Percentiles rank a stretch among this genome's conserved stretches.
Evolutionary conservation across 2,797 vertebrate genomes (phyloP).

Genomic region (Meda fulgida): DNA sequence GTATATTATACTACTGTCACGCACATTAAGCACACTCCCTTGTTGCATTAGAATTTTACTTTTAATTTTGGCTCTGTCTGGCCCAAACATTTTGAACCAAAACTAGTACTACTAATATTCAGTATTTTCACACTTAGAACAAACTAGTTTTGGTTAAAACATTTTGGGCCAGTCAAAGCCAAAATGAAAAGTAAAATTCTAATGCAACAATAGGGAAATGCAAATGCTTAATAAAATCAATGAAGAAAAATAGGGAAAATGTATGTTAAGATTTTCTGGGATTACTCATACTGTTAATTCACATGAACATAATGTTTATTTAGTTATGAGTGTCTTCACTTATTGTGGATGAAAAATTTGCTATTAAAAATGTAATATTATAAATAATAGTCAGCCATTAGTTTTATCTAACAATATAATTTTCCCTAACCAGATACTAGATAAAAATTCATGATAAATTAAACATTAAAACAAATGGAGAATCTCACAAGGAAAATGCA

Average conservation of each 20-base stretch:
- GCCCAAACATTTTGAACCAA: background rate
- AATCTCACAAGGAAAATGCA: background rate
- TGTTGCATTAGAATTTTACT: background rate
- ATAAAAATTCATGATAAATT: background rate
- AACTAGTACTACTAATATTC: background rate
- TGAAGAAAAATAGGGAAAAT: background rate
- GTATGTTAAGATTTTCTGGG: background rate
- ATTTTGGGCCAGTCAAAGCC: too few species aligned
- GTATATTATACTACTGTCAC: background rate
- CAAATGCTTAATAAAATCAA: background rate
- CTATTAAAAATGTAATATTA: too few species aligned
- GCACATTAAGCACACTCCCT: too few species aligned
- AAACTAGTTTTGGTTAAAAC: too few species aligned
- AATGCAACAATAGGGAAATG: too few species aligned
- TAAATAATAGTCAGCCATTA: background rate
- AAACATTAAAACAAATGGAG: background rate
- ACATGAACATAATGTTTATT: background rate
- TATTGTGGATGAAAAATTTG: background rate
- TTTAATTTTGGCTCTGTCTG: background rate
- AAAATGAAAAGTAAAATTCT: too few species aligned
- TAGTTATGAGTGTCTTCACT: background rate
- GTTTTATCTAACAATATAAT: background rate
- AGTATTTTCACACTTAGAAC: background rate
- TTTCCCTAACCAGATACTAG: background rate
- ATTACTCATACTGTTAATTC: background rate